Conservation (phyloP, 2,888 invertebrate genomes). For the Melitaea athalia region DNA sequence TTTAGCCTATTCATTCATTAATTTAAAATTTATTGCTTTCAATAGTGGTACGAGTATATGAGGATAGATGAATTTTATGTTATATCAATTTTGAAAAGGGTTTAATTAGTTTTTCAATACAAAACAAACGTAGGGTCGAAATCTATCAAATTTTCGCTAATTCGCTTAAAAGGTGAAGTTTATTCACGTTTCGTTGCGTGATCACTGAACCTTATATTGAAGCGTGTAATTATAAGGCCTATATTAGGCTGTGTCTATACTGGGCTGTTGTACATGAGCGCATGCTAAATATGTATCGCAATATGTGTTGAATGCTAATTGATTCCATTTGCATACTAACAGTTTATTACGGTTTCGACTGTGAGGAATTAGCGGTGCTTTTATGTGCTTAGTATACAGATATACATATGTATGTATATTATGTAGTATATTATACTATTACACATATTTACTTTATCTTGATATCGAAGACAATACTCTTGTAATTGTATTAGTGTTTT, state of each 20-base stretch:
- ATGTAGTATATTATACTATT: no score
- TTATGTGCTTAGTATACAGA: neutral
- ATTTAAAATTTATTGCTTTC: no score
- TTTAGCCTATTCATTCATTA: no score
- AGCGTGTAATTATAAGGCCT: constrained; percentile 2
- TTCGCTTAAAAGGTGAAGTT: neutral
- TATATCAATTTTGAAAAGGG: no score
- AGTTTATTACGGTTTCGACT: neutral
- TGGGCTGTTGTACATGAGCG: neutral
- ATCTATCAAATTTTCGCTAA: neutral
- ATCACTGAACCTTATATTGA: constrained; percentile 7
- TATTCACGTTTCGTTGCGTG: neutral
- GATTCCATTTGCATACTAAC: neutral
- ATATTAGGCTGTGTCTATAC: constrained; percentile 4
- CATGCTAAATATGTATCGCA: neutral
- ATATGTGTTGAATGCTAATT: constrained; percentile 5
- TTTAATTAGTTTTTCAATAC: neutral
- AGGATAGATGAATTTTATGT: no score
- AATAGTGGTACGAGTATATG: no score
- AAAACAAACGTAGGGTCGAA: neutral
- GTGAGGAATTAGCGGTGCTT: neutral
- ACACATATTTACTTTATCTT: no score
- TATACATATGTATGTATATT: no score
- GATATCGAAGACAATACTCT: no score
- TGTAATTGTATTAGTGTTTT: no score